Percentiles rank a stretch among this genome's conserved stretches.
Conservation (phyloP, 2,888 invertebrate species). For the Agrochola lychnidis region DNA sequence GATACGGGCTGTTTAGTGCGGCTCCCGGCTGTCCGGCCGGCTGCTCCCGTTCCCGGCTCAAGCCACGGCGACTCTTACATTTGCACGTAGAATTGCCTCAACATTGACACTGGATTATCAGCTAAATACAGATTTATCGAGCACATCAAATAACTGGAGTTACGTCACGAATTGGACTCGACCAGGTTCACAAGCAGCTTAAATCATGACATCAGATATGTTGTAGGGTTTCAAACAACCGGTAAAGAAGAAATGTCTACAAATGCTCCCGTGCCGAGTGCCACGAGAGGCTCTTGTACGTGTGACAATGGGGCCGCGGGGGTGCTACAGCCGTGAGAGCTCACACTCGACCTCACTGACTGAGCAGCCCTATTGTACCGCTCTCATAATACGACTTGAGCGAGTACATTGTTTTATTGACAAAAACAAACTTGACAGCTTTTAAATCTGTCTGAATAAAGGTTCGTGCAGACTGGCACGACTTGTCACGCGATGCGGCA, state of each 20-base stretch:
- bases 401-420: slow-evolving; percentile 4
- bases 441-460: background rate
- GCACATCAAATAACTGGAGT: background rate
- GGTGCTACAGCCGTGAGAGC: slow-evolving; percentile 12
- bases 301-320: slow-evolving; percentile 14
- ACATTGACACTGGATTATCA: background rate
- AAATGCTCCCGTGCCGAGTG: slow-evolving; percentile 6
- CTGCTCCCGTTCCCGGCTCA: slow-evolving; percentile 8
- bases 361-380: slow-evolving; percentile 9
- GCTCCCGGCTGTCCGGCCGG: slow-evolving; percentile 21
- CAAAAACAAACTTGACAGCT: slow-evolving; percentile 3
- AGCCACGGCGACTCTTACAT: background rate
- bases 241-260: slow-evolving; percentile 32
- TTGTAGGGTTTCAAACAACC: slow-evolving; percentile 34
- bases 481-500: too few relatives aligned
- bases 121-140: background rate
- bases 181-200: slow-evolving; percentile 7
- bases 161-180: background rate
- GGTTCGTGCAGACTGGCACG: too few relatives aligned
- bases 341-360: slow-evolving; percentile 2
- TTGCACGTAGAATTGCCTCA: background rate
- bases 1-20: slow-evolving; percentile 44
- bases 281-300: slow-evolving; percentile 24
- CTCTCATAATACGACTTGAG: slow-evolving; percentile 18
- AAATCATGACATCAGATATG: slow-evolving; percentile 7